These are phyloP conservation scores for Plectrocnemia conspersa DNA, from an alignment of 1,140 invertebrate genomes.

Conservation along the genomic window DNA sequence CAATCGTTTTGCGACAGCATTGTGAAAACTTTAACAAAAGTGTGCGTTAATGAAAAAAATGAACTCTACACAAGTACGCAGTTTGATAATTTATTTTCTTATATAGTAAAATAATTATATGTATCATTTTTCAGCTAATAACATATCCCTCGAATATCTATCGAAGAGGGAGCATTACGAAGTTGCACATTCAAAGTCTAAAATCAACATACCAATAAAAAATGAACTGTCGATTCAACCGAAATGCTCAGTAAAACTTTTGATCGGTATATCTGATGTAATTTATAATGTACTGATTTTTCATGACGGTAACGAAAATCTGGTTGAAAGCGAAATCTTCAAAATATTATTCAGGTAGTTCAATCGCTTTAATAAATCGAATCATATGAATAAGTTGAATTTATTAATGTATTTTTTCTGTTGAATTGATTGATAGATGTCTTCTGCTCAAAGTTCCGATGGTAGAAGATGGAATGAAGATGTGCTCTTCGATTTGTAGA, in stretches of 20 bases:
- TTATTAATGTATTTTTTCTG: constrained; percentile 8
- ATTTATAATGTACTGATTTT: constrained; percentile 26
- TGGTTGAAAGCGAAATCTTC: constrained; percentile 21
- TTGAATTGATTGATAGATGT: constrained; percentile 17
- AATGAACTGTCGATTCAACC: constrained; percentile 8
- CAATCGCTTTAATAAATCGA: not conserved
- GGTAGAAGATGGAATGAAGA: constrained; percentile 4
- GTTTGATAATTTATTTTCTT: not conserved
- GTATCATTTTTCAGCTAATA: constrained; percentile 24
- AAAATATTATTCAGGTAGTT: constrained; percentile 31
- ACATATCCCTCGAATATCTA: constrained; percentile 25
- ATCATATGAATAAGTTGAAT: not conserved
- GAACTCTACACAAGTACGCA: constrained; percentile 20
- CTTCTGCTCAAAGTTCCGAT: constrained; percentile 20
- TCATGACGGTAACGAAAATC: constrained; percentile 18
- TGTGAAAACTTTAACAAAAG: constrained; percentile 16
- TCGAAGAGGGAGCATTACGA: constrained; percentile 20
- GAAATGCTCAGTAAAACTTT: constrained; percentile 24
- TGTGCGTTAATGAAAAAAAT: constrained; percentile 23
- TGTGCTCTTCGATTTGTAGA: constrained; percentile 27
- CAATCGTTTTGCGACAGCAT: too few relatives aligned
- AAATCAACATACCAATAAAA: constrained; percentile 24
- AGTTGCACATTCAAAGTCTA: constrained; percentile 27
- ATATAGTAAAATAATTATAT: constrained; percentile 1
- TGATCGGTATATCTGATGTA: constrained; percentile 22